Conservation (phyloP, 2,113 vertebrate species). For the Limnothrissa miodon region DNA sequence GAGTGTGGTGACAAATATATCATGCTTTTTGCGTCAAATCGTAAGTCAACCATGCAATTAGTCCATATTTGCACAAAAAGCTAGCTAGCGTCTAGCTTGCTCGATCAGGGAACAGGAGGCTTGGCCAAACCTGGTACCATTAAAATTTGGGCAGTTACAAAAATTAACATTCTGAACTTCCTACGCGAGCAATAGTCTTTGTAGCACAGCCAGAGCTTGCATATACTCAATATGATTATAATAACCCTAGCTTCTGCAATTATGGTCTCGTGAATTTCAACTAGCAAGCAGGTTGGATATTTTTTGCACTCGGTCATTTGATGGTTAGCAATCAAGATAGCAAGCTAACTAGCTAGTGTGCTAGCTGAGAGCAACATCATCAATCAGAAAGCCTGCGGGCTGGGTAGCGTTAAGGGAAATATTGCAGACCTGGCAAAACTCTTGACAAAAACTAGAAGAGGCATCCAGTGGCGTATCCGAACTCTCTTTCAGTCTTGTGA, state of each 20-base stretch:
- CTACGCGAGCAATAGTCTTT: not conserved
- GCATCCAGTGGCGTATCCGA: conserved; percentile 78
- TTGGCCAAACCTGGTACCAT: conserved; percentile 15
- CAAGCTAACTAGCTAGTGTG: conserved; percentile 40
- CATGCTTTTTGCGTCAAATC: not conserved
- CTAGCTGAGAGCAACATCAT: conserved; percentile 61
- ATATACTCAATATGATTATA: not conserved
- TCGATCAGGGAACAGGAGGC: conserved; percentile 8
- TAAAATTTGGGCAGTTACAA: conserved; percentile 16
- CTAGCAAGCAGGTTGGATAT: not conserved
- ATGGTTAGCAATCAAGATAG: conserved; percentile 20
- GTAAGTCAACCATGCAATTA: conserved; percentile 18
- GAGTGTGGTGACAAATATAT: not conserved
- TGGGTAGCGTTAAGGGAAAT: conserved; percentile 56
- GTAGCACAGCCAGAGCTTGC: not conserved
- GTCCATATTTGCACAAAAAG: conserved; percentile 18
- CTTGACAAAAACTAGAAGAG: conserved; percentile 89
- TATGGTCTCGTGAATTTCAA: not conserved
- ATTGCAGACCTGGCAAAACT: conserved; percentile 90
- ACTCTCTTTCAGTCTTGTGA: conserved; percentile 76
- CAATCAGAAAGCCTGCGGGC: conserved; percentile 68
- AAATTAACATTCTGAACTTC: conserved; percentile 18
- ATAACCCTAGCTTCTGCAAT: not conserved
- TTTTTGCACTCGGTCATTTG: conserved; percentile 19
- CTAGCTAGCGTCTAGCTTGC: conserved; percentile 18